phyloP scores from a whole-genome alignment of 2,113 vertebrate species.

The Peromyscus polionotus region DNA sequence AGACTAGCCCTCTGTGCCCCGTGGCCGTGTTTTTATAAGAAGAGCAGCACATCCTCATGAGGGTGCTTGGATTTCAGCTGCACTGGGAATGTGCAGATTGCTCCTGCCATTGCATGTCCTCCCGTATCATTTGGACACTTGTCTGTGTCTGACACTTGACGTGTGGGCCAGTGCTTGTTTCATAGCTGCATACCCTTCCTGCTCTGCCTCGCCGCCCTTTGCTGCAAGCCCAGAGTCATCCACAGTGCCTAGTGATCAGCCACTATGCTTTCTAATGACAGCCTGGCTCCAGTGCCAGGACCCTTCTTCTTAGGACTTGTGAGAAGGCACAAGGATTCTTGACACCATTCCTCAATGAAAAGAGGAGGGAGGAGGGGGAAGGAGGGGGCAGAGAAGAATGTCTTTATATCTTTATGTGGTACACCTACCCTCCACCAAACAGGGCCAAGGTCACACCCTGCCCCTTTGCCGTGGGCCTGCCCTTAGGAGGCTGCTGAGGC shows the following conservation, averaged over 20 bases:
- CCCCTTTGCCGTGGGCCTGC: neutral
- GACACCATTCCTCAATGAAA: neutral
- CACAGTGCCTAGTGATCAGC: neutral
- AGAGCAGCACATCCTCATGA: neutral
- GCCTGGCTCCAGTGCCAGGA: neutral
- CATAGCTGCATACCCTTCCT: no score
- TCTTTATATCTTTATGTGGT: neutral
- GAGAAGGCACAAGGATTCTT: neutral
- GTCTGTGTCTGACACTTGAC: neutral
- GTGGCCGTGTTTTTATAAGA: neutral
- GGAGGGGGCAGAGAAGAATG: neutral
- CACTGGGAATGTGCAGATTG: accelerated
- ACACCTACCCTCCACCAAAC: accelerated
- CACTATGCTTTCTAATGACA: neutral
- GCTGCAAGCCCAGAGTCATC: neutral
- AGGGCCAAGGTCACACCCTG: no score
- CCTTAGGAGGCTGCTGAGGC: neutral
- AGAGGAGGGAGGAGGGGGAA: neutral
- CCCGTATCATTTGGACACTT: accelerated
- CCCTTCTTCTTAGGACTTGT: neutral
- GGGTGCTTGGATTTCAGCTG: neutral
- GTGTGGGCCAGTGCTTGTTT: neutral
- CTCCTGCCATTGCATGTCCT: neutral
- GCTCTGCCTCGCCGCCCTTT: neutral
- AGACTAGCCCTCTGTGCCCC: neutral